Evolutionary conservation across 2,888 invertebrate species (phyloP), one percentile per base, ranked within the genome.

Genomic region (Hemicrepidius hirtus): DNA sequence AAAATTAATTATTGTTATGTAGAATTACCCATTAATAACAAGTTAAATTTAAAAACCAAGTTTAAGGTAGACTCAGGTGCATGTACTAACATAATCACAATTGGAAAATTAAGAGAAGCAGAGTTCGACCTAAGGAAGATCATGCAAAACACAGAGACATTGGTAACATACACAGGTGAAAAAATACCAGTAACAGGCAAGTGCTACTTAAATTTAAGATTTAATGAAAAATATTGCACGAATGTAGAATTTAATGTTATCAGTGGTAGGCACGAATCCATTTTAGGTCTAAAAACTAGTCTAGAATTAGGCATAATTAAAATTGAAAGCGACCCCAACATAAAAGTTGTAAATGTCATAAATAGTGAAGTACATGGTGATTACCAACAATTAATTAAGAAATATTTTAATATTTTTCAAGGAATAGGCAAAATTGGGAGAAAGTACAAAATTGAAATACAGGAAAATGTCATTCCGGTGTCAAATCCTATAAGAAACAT

Each of bases 401-500:
- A 59, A 35, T 37, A 37, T 10, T 1, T 3, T 16, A 13, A 35
- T 59, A 40, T 37, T 9, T 59, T 59, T 59, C 12, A 37, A 37
- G 37, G 40, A 7, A 49, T 75, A 70, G 77, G 75, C 20, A 62
- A 70, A 50, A 72, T 76, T 21, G n/a, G 59, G 18, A 75, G 74
- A 32, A 16, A 9, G n/a, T 60, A 46, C 41, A 40, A 66, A 10
- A 79, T 79, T 41, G 55, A 75, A 75, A 18, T 79, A 18, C 62
- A 69, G 57, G 40, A 66, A 41, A 63, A 76, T 71, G 69, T 53
- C 9, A 68, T 40, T 44, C 77, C 76, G 12, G 74, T 75, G 9
- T 60, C 76, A 16, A 68, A 74, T 44, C 28, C 63, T 7, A 49
- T 67, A 21, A 53, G 76, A 65, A 79, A 76, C 55, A 63, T 79